A percentile compares a stretch with the other conserved stretches of the same genome.
Conservation (phyloP, 2,113 vertebrate genomes). For the Coturnix japonica region DNA sequence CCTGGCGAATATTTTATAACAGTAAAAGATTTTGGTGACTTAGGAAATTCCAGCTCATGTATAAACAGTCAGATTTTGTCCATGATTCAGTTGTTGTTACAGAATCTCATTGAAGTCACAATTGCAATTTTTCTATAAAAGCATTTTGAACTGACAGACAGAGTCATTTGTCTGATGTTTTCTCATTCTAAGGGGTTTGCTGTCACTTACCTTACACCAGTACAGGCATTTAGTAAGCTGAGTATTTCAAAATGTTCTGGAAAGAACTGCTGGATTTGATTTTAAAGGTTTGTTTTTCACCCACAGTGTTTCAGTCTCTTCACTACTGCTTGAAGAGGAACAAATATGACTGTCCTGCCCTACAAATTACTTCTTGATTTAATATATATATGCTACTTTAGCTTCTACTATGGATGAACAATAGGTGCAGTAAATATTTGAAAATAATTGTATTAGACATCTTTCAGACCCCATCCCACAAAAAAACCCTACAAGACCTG, state of each 20-base stretch:
- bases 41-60: not conserved
- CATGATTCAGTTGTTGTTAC: not conserved
- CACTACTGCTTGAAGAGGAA: not conserved
- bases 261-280: not conserved
- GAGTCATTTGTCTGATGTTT: not conserved
- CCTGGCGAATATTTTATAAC: not conserved
- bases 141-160: not conserved
- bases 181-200: not conserved
- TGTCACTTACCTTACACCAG: not conserved
- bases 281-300: fast-evolving
- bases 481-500: not conserved
- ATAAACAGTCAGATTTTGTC: not conserved
- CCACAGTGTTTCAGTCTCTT: not conserved
- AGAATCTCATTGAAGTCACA: not conserved
- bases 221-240: not conserved
- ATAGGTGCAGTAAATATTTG: not conserved
- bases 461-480: not conserved
- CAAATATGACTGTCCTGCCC: not conserved
- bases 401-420: not conserved
- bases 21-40: not conserved
- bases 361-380: not conserved
- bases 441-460: not conserved
- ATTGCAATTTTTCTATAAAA: not conserved
- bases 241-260: not conserved
- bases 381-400: not conserved